Evolutionary conservation across 2,797 vertebrate genomes (phyloP), one percentile per base, ranked within the genome.

Genomic region (Sylvia borin): DNA sequence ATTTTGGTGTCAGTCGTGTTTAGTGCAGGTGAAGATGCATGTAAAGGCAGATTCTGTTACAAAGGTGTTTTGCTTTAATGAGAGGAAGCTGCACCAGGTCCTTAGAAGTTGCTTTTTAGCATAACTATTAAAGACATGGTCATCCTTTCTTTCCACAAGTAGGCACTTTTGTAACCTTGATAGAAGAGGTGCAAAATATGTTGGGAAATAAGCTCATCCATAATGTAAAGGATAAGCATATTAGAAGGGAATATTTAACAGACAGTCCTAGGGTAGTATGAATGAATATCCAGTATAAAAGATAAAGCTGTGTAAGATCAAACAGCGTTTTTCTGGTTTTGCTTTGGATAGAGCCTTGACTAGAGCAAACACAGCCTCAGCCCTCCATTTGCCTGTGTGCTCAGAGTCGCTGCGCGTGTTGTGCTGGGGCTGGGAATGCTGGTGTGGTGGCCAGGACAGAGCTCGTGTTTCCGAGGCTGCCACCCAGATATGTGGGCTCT

Each of bases 391-490:
- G 5, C 45, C 9, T 1, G 1, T 27, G 38, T 70, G 1, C 38
- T 78, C 0, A 0, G 15, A 36, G 53, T 40, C 0, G 0, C 50
- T 1, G 3, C 47, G 25, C 0, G 0, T 38, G 42, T 15, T 0
- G 0, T 51, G 48, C 58, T 8, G 31, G 9, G 48, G 38, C 70
- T 0, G 1, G 20, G 27, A 62, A 13, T 19, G 9, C 32, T 0
- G 0, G 5, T 6, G 27, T 2, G 2, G 6, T n/a, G 83, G 32
- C 66, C 66, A 21, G 54, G 54, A 19, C 29, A 66, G 31, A 70
- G 40, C 40, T 83, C 1, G 1, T 31, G 13, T 80, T 83, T 29
- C 45, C 0, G 0, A 62, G 73, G 57, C 38, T 90, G 50, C 50
- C 6, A 1, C 36, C 31, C 24, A 62, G 27, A 13, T 17, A 8